These are phyloP conservation scores for Orchestes rusci DNA, from an alignment of 2,888 invertebrate species.

Conservation along the genomic window DNA sequence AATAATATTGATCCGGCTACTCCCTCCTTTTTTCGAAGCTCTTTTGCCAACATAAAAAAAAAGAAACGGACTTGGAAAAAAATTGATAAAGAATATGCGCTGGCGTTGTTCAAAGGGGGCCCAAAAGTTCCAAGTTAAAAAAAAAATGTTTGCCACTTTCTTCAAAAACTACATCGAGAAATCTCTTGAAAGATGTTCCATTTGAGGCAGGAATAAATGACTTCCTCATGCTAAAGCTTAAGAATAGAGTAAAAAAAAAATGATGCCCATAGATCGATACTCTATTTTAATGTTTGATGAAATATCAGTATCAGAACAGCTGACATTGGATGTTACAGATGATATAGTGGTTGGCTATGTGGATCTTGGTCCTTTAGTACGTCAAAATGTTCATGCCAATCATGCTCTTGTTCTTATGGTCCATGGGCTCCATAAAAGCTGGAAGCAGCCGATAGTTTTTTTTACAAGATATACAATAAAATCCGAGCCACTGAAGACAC, in stretches of 20 bases:
- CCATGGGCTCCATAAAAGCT: neutral
- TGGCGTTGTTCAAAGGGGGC: neutral
- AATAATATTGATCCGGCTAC: no score
- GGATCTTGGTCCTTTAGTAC: slow-evolving; percentile 2
- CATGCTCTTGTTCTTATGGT: neutral
- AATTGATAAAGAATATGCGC: neutral
- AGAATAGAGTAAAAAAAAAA: neutral
- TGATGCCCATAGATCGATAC: neutral
- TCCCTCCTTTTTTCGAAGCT: neutral
- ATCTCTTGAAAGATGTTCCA: neutral
- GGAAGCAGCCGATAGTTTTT: neutral
- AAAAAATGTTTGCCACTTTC: neutral
- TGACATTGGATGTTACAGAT: neutral
- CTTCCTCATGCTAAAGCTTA: neutral
- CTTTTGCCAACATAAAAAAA: neutral
- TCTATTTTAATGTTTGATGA: slow-evolving; percentile 5
- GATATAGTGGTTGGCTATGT: neutral
- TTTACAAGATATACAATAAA: neutral
- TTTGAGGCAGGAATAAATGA: neutral
- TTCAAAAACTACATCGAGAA: neutral
- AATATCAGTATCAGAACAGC: neutral
- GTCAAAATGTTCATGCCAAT: slow-evolving; percentile 4
- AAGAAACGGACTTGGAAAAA: neutral
- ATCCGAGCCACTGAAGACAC: no score
- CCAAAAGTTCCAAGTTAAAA: neutral